These are phyloP conservation scores for Kryptolebias ocellatus DNA, from an alignment of 2,797 vertebrate genomes.

Conservation along the genomic window DNA sequence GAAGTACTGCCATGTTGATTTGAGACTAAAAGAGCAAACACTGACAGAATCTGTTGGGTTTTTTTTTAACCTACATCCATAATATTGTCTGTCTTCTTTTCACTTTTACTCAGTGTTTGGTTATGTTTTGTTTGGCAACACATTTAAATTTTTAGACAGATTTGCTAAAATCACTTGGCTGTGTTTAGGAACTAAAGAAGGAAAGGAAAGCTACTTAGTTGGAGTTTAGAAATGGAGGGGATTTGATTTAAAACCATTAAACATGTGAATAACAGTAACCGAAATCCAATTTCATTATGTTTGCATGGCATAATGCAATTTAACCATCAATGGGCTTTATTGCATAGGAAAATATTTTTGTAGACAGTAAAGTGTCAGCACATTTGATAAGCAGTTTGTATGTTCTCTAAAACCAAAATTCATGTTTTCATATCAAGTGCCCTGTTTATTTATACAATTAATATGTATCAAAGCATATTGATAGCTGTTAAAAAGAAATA, in stretches of 20 bases:
- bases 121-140: too few relatives aligned
- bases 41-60: too few relatives aligned
- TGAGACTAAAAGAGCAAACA: too few relatives aligned
- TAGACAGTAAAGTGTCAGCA: not conserved
- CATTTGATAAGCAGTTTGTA: not conserved
- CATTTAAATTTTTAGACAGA: too few relatives aligned
- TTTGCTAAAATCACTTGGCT: too few relatives aligned
- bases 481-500: not conserved
- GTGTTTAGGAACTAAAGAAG: too few relatives aligned
- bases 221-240: not conserved
- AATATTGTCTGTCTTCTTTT: too few relatives aligned
- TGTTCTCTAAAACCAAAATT: not conserved
- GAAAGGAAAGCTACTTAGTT: not conserved
- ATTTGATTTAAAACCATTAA: not conserved
- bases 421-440: not conserved
- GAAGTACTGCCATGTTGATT: too few relatives aligned
- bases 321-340: not conserved
- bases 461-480: not conserved
- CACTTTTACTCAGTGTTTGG: too few relatives aligned
- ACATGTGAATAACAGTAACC: not conserved
- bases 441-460: not conserved
- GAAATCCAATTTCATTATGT: not conserved
- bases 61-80: too few relatives aligned
- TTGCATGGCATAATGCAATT: not conserved
- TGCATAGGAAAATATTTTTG: too few relatives aligned